phyloP scores from a whole-genome alignment of 2,797 vertebrate species.

The Pachyuromys duprasi region DNA sequence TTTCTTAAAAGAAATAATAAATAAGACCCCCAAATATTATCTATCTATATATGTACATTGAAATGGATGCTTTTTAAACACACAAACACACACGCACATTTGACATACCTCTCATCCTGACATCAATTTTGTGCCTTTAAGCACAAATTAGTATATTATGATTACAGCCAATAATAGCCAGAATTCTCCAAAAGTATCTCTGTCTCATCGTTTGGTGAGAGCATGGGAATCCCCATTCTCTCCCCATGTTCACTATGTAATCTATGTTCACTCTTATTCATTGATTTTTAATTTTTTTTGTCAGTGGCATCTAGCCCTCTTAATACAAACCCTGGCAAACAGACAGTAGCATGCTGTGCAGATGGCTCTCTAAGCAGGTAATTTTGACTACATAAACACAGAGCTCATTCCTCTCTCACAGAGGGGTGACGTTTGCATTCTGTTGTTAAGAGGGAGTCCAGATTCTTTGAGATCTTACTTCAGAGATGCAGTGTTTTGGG shows the following conservation, averaged over 20 bases:
- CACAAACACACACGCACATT: background rate
- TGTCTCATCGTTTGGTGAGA: background rate
- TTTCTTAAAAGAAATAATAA: conserved; percentile 3
- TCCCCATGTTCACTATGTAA: background rate
- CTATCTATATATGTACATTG: background rate
- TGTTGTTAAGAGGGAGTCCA: background rate
- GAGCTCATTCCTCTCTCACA: conserved; percentile 45
- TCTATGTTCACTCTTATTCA: background rate
- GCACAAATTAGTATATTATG: background rate
- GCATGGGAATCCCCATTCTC: background rate
- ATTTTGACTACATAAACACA: conserved; percentile 32
- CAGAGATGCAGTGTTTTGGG: conserved; percentile 15
- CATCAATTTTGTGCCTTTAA: background rate
- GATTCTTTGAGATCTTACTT: conserved; percentile 41
- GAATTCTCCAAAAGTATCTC: background rate
- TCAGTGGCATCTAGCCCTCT: background rate
- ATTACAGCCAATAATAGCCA: background rate
- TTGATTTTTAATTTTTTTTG: background rate
- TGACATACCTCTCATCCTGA: background rate
- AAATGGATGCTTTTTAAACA: background rate
- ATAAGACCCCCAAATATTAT: background rate
- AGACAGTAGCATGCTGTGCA: conserved; percentile 6
- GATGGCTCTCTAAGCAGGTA: conserved; percentile 48
- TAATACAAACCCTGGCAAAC: conserved; percentile 44
- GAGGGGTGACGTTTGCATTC: conserved; percentile 49